Evolutionary conservation across 2,797 vertebrate species (phyloP).

Genomic region (Anolis apletophallus): DNA sequence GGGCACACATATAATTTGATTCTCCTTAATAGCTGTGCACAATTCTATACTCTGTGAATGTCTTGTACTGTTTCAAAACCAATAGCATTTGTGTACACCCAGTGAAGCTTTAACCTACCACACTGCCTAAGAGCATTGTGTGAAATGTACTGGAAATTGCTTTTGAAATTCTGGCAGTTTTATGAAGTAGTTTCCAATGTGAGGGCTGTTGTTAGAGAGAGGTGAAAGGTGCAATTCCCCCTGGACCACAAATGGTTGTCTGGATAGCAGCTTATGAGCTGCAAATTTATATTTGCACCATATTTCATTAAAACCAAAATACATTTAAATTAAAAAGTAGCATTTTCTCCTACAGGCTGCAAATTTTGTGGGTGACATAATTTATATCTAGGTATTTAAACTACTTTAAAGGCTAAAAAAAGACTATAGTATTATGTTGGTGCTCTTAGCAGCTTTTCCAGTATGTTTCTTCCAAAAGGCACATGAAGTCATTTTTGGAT

Average conservation of each 20-base stretch:
- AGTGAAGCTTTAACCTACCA: not conserved
- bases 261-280: not conserved
- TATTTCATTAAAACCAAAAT: not conserved
- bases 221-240: not conserved
- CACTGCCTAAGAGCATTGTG: not conserved
- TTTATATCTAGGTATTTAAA: not conserved
- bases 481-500: not conserved
- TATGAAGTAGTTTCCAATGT: not conserved
- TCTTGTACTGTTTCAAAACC: not conserved
- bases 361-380: not conserved
- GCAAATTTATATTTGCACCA: no score
- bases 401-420: not conserved
- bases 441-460: not conserved
- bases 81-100: not conserved
- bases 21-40: no score
- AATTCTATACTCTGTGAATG: not conserved
- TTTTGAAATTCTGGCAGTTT: not conserved
- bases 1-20: not conserved
- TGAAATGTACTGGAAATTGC: not conserved
- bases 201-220: not conserved
- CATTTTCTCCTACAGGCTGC: not conserved
- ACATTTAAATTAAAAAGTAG: not conserved
- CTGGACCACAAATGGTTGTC: not conserved
- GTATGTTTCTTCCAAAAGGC: not conserved
- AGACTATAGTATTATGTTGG: not conserved